Evolutionary conservation across 2,113 vertebrate species (phyloP).

Genomic region (Mystacornis crossleyi): DNA sequence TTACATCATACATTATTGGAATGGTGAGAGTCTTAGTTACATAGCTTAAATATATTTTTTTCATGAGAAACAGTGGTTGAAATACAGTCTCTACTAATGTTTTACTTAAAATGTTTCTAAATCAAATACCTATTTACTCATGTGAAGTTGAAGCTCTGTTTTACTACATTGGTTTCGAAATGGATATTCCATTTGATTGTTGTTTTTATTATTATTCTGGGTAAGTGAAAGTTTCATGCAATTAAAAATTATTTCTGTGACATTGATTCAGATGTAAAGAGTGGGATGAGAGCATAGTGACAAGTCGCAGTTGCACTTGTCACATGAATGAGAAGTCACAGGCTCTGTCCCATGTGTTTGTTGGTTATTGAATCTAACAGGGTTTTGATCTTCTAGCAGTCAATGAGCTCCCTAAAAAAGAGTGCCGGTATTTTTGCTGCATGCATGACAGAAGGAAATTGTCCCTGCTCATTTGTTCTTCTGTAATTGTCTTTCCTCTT

Average conservation of each 20-base stretch:
- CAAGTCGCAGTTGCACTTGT: not conserved
- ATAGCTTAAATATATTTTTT: not conserved
- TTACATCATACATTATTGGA: not conserved
- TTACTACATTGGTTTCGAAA: not conserved
- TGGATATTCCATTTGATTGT: not conserved
- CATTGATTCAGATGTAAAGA: not conserved
- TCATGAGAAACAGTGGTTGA: constrained; percentile 14
- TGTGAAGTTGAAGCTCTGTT: not conserved
- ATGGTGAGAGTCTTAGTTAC: constrained; percentile 19
- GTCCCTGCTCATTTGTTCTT: not conserved
- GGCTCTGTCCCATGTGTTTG: accelerated
- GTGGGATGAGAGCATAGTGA: not conserved
- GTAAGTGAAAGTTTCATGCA: not conserved
- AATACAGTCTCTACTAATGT: not conserved
- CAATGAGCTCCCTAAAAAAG: not conserved
- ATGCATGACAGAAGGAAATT: not conserved
- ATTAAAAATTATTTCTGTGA: not conserved
- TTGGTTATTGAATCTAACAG: not conserved
- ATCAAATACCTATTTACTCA: not conserved
- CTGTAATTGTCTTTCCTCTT: not conserved
- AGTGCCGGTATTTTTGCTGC: not conserved
- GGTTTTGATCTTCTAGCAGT: not conserved
- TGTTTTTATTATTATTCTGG: not conserved
- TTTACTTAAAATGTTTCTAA: not conserved
- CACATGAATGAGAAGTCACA: not conserved